phyloP scores from a whole-genome alignment of 2,113 vertebrate genomes.

The Oncorhynchus masou region DNA sequence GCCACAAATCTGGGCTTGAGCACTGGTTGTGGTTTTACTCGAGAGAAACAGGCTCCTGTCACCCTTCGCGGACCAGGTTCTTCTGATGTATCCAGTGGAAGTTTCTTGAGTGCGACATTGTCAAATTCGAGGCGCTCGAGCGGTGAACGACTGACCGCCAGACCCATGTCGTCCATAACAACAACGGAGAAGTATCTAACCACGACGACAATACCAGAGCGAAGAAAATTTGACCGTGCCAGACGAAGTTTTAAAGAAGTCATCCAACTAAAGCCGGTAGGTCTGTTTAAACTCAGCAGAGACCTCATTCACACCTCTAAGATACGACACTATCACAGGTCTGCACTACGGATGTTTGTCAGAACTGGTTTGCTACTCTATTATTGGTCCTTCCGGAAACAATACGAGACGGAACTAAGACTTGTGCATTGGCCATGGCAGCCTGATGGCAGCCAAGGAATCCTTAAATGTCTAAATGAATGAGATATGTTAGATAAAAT shows the following conservation, averaged over 20 bases:
- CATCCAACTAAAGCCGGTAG: constrained; percentile 57
- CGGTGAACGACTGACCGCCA: constrained; percentile 52
- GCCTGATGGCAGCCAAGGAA: too few species aligned
- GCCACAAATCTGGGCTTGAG: constrained; percentile 80
- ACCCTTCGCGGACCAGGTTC: constrained; percentile 76
- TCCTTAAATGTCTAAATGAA: too few species aligned
- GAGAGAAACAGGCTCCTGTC: constrained; percentile 86
- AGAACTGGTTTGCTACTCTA: constrained; percentile 30
- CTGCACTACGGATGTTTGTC: constrained; percentile 49
- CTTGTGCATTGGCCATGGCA: too few species aligned
- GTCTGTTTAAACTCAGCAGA: not conserved
- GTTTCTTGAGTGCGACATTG: constrained; percentile 81
- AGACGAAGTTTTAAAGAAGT: constrained; percentile 47
- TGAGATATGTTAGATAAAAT: too few species aligned
- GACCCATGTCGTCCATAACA: constrained; percentile 63
- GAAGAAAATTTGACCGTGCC: constrained; percentile 13
- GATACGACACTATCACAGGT: not conserved
- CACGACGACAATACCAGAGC: not conserved
- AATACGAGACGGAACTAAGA: not conserved
- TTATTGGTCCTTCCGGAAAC: constrained; percentile 54
- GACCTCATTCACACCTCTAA: constrained; percentile 35
- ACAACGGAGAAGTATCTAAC: constrained; percentile 34
- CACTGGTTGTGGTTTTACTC: constrained; percentile 78
- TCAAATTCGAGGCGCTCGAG: constrained; percentile 83
- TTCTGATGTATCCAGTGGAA: constrained; percentile 81